A percentile compares a stretch with the other conserved stretches of the same genome.
Conservation (phyloP, 1,140 invertebrate genomes). For the Gryllus bimaculatus region DNA sequence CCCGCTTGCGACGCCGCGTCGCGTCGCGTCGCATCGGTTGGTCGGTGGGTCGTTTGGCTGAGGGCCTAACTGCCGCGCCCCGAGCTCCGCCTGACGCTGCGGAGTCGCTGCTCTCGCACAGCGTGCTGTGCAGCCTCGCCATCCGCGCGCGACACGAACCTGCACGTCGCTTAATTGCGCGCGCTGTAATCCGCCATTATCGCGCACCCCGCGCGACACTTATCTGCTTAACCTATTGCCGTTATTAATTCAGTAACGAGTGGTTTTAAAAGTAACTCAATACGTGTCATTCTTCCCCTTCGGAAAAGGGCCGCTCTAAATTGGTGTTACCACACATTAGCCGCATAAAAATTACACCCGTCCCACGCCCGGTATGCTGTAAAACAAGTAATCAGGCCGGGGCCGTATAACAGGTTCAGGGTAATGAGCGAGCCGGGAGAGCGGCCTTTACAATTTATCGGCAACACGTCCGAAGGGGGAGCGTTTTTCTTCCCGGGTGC, state of each 20-base stretch:
- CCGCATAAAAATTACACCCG: not conserved
- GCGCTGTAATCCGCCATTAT: not conserved
- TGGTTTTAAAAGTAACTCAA: not conserved
- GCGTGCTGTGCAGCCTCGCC: no score
- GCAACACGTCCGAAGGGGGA: not conserved
- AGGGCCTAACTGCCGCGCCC: no score
- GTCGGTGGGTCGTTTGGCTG: no score
- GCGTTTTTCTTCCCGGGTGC: not conserved
- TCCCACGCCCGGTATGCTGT: not conserved
- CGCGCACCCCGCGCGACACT: not conserved
- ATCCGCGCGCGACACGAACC: no score
- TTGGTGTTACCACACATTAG: conserved; percentile 4
- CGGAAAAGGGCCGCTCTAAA: not conserved
- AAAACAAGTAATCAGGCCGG: conserved; percentile 1
- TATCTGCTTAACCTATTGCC: not conserved
- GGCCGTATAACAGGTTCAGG: not conserved
- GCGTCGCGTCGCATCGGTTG: no score
- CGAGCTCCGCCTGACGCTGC: no score
- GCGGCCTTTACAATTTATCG: not conserved
- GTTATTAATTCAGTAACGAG: not conserved
- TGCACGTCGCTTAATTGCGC: no score
- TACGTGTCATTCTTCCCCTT: not conserved
- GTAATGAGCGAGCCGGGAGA: not conserved
- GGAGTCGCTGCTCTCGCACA: no score
- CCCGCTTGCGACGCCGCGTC: no score